Evolutionary conservation across 2,113 vertebrate species (phyloP).

Genomic region (Platysteira castanea): DNA sequence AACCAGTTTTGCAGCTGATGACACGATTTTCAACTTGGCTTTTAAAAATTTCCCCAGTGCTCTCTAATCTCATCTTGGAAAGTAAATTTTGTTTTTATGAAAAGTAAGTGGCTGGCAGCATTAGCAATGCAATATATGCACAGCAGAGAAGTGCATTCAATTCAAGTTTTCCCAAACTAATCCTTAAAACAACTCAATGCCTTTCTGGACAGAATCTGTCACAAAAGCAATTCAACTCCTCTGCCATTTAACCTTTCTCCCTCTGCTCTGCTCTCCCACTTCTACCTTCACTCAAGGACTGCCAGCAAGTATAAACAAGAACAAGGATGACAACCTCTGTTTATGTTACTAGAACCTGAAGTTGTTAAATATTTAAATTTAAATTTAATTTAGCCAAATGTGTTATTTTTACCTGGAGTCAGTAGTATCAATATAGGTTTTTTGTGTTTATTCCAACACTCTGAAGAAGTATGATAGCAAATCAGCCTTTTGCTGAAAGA

Average conservation of each 20-base stretch:
- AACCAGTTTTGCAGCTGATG: neutral
- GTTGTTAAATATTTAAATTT: neutral
- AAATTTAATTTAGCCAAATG: neutral
- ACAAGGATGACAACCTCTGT: neutral
- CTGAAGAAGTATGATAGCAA: neutral
- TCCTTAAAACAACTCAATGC: conserved; percentile 62
- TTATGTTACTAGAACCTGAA: neutral
- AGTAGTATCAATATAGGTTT: neutral
- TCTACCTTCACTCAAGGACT: neutral
- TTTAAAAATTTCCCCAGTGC: neutral
- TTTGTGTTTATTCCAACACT: neutral
- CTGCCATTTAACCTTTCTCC: conserved; percentile 49
- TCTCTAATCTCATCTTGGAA: conserved; percentile 28
- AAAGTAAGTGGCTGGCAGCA: conserved; percentile 12
- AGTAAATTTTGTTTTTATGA: conserved; percentile 48
- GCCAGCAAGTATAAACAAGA: conserved; percentile 1
- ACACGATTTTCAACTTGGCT: neutral
- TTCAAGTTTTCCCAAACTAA: conserved; percentile 62
- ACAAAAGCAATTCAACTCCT: conserved; percentile 60
- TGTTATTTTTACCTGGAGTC: neutral
- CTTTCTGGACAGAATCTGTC: conserved; percentile 51
- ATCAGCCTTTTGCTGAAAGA: neutral
- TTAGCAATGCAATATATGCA: neutral
- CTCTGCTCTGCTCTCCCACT: neutral
- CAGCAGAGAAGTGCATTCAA: conserved; percentile 23